Evolutionary conservation across 2,113 vertebrate genomes (phyloP).

Genomic region (Hassar affinis): DNA sequence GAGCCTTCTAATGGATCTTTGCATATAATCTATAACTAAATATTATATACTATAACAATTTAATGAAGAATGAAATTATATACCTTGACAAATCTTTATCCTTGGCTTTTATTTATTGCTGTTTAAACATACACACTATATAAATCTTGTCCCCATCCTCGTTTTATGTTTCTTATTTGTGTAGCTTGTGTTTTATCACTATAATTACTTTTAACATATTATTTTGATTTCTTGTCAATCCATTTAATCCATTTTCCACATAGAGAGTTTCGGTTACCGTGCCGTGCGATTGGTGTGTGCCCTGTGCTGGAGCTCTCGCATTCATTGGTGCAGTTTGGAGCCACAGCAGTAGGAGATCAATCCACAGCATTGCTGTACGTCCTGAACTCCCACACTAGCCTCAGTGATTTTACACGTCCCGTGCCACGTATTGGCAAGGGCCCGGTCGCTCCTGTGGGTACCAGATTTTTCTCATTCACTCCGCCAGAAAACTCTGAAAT

Average conservation of each 20-base stretch:
- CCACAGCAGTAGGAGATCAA: slow-evolving; percentile 76
- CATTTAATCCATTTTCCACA: background rate
- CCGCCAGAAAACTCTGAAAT: slow-evolving; percentile 72
- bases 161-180: background rate
- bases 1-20: background rate
- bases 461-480: slow-evolving; percentile 80
- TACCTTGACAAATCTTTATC: background rate
- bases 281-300: slow-evolving; percentile 78
- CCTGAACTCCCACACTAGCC: slow-evolving; percentile 64
- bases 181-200: background rate
- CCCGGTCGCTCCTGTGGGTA: slow-evolving; percentile 59
- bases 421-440: slow-evolving; percentile 59
- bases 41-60: background rate
- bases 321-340: slow-evolving; percentile 81
- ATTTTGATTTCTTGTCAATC: background rate
- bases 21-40: background rate
- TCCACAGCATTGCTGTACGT: slow-evolving; percentile 76
- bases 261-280: slow-evolving; percentile 84
- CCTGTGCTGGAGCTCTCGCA: slow-evolving; percentile 87
- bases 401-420: slow-evolving; percentile 55
- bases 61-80: background rate
- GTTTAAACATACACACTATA: background rate
- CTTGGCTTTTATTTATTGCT: background rate
- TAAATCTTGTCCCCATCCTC: background rate
- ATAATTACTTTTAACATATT: background rate